Percentiles rank a stretch among this genome's conserved stretches.
Evolutionary conservation across 1,140 invertebrate genomes (phyloP).

Genomic region (Wasmannia auropunctata): DNA sequence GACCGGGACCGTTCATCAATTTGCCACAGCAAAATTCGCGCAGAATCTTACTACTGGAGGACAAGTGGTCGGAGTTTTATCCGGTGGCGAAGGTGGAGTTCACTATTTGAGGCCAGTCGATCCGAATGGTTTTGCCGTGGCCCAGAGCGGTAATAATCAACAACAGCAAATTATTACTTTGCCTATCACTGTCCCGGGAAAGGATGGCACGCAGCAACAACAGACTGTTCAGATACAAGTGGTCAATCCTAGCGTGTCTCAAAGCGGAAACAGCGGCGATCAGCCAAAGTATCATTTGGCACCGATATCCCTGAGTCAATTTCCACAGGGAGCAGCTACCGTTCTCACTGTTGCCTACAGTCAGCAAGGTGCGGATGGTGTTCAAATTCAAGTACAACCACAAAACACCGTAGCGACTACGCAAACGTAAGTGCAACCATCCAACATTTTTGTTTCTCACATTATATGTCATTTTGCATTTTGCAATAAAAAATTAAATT

Average conservation of each 20-base stretch:
- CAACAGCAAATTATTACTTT: constrained; percentile 89
- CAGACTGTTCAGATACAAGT: constrained; percentile 92
- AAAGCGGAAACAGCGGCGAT: constrained; percentile 84
- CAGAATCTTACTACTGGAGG: constrained; percentile 87
- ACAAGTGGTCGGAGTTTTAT: constrained; percentile 86
- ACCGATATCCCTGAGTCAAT: constrained; percentile 87
- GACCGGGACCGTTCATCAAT: constrained; percentile 88
- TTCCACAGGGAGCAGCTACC: constrained; percentile 86
- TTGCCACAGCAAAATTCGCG: constrained; percentile 88
- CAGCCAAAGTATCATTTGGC: constrained; percentile 90
- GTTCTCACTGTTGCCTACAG: constrained; percentile 91
- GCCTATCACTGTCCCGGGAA: constrained; percentile 91
- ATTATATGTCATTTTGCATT: not conserved
- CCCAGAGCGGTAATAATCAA: constrained; percentile 82
- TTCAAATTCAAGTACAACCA: constrained; percentile 86
- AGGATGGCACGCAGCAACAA: constrained; percentile 89
- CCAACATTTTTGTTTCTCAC: not conserved
- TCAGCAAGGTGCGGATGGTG: constrained; percentile 85
- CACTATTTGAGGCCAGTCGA: constrained; percentile 91
- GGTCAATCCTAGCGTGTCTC: constrained; percentile 86
- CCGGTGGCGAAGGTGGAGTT: constrained; percentile 89
- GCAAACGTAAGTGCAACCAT: constrained; percentile 80
- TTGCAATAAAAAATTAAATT: not conserved
- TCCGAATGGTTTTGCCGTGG: constrained; percentile 86
- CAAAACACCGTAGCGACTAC: constrained; percentile 84